Conservation (phyloP, 2,888 invertebrate species). For the Cheilosia urbana region DNA sequence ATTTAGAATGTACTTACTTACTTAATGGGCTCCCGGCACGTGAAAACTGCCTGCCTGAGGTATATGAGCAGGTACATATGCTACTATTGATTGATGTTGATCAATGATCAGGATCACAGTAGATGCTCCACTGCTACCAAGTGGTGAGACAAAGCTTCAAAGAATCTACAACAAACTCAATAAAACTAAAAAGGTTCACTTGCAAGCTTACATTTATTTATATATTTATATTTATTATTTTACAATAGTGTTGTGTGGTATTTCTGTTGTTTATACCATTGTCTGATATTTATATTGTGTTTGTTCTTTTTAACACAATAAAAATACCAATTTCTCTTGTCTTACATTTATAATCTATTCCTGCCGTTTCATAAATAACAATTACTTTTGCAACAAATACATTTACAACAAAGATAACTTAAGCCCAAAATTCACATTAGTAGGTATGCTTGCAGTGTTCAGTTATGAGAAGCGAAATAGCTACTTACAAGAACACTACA, state of each 20-base stretch:
- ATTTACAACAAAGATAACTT: conserved; percentile 1
- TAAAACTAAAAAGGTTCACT: conserved; percentile 8
- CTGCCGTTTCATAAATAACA: background rate
- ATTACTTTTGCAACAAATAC: background rate
- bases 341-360: background rate
- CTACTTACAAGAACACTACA: conserved; percentile 16
- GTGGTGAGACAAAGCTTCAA: no score
- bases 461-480: background rate
- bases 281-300: background rate
- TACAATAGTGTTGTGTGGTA: conserved; percentile 14
- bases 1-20: no score
- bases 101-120: no score
- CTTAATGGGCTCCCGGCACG: no score
- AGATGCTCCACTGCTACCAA: no score
- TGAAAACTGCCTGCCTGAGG: no score
- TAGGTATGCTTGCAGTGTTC: background rate
- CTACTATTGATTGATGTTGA: no score
- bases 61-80: no score
- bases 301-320: conserved; percentile 13
- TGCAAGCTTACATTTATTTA: conserved; percentile 50
- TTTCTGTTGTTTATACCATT: background rate
- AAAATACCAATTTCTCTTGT: conserved; percentile 8
- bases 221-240: no score
- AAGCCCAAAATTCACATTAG: conserved; percentile 15
- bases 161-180: background rate